Evolutionary conservation across 2,113 vertebrate species (phyloP).

Genomic region (Lagenorhynchus albirostris): DNA sequence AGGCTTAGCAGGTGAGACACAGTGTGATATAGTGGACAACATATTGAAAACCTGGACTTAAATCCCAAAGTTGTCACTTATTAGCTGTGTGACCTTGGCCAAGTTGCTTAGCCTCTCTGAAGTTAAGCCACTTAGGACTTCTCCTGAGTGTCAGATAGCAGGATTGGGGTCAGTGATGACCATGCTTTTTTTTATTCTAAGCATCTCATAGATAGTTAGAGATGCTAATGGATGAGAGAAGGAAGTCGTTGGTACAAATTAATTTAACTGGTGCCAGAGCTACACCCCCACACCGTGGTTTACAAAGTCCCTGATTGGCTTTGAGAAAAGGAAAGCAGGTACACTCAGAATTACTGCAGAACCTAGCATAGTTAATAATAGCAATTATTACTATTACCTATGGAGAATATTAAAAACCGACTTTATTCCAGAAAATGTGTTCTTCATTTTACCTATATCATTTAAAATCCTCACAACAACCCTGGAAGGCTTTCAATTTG

Average conservation of each 20-base stretch:
- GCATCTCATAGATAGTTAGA: neutral
- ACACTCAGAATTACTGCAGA: neutral
- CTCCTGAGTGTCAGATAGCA: neutral
- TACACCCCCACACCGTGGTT: neutral
- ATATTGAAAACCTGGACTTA: neutral
- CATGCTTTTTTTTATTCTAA: neutral
- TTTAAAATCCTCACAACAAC: neutral
- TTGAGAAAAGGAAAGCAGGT: neutral
- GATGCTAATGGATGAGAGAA: neutral
- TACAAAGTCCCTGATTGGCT: neutral
- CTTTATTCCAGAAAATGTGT: neutral
- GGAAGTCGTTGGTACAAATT: neutral
- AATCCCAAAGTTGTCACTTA: neutral
- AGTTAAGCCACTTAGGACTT: neutral
- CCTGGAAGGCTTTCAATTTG: neutral
- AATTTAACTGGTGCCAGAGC: neutral
- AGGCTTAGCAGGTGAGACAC: neutral
- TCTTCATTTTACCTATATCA: neutral
- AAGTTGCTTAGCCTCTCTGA: neutral
- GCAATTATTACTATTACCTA: neutral
- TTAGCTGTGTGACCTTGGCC: neutral
- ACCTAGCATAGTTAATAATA: neutral
- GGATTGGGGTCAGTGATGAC: neutral
- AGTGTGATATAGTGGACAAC: neutral
- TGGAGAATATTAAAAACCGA: neutral